Conservation (phyloP, 1,140 invertebrate species). For the Riptortus pedestris region DNA sequence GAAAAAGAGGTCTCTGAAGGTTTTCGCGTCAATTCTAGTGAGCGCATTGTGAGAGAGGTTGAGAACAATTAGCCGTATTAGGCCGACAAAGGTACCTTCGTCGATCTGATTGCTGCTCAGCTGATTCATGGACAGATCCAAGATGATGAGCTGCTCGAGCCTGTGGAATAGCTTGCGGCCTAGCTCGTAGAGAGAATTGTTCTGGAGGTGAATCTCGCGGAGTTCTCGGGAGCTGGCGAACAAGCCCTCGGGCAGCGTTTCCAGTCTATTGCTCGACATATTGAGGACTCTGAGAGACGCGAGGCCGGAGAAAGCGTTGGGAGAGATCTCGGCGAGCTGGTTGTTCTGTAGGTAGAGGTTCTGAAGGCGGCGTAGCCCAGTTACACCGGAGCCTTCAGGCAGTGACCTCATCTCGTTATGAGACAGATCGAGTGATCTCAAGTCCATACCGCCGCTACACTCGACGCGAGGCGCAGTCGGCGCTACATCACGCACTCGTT, state of each 20-base stretch:
- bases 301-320: slow-evolving; percentile 62
- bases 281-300: slow-evolving; percentile 66
- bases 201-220: slow-evolving; percentile 69
- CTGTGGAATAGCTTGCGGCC: slow-evolving; percentile 71
- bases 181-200: slow-evolving; percentile 67
- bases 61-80: slow-evolving; percentile 71
- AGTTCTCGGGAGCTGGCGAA: slow-evolving; percentile 66
- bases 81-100: slow-evolving; percentile 67
- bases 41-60: slow-evolving; percentile 76
- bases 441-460: slow-evolving; percentile 44
- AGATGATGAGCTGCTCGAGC: slow-evolving; percentile 67
- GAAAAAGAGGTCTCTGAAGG: slow-evolving; percentile 78
- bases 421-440: slow-evolving; percentile 65
- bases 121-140: slow-evolving; percentile 79
- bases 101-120: slow-evolving; percentile 71
- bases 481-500: slow-evolving; percentile 40
- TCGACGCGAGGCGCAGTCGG: slow-evolving; percentile 28
- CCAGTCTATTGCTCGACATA: slow-evolving; percentile 69
- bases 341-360: slow-evolving; percentile 71
- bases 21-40: slow-evolving; percentile 66
- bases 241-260: slow-evolving; percentile 61
- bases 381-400: slow-evolving; percentile 57
- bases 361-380: slow-evolving; percentile 59
- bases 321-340: slow-evolving; percentile 65
- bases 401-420: slow-evolving; percentile 61